These are phyloP conservation scores for Lasioglossum albipes DNA, from an alignment of 1,140 invertebrate genomes.

Conservation along the genomic window DNA sequence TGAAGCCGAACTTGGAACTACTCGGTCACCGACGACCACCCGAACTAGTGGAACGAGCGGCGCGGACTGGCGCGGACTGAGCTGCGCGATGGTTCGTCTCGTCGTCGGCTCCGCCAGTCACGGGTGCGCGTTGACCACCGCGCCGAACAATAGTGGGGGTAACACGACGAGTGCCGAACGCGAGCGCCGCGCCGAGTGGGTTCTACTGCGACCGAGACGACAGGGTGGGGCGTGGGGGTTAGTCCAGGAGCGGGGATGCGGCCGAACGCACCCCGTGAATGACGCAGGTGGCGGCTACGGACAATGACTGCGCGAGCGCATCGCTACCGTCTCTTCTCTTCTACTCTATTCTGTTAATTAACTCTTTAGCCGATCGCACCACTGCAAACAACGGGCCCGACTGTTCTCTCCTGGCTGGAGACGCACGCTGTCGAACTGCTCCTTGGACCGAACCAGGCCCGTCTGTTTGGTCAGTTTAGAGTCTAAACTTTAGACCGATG, in stretches of 20 bases:
- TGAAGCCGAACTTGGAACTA: slow-evolving; percentile 1
- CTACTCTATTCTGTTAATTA: slow-evolving; percentile 21
- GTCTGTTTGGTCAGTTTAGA: no score
- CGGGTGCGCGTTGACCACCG: slow-evolving; percentile 40
- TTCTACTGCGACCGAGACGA: slow-evolving; percentile 21
- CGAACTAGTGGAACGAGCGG: slow-evolving; percentile 64
- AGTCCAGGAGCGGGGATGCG: slow-evolving; percentile 45
- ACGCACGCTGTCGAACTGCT: no score
- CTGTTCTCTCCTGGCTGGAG: no score
- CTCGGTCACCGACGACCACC: slow-evolving; percentile 25
- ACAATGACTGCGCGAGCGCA: slow-evolving; percentile 48
- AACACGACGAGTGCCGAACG: neutral
- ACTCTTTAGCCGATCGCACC: neutral
- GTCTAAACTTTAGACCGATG: no score
- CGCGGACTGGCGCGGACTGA: slow-evolving; percentile 76
- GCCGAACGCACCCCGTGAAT: slow-evolving; percentile 53
- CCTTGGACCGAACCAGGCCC: no score
- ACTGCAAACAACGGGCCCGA: no score
- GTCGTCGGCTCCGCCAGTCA: slow-evolving; percentile 60
- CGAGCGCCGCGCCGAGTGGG: slow-evolving; percentile 32
- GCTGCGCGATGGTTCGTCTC: slow-evolving; percentile 56
- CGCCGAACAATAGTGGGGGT: slow-evolving; percentile 23
- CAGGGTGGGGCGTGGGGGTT: neutral
- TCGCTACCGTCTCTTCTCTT: neutral
- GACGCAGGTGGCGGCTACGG: slow-evolving; percentile 52